Conservation (phyloP, 2,797 vertebrate species). For the Garrulus glandarius region DNA sequence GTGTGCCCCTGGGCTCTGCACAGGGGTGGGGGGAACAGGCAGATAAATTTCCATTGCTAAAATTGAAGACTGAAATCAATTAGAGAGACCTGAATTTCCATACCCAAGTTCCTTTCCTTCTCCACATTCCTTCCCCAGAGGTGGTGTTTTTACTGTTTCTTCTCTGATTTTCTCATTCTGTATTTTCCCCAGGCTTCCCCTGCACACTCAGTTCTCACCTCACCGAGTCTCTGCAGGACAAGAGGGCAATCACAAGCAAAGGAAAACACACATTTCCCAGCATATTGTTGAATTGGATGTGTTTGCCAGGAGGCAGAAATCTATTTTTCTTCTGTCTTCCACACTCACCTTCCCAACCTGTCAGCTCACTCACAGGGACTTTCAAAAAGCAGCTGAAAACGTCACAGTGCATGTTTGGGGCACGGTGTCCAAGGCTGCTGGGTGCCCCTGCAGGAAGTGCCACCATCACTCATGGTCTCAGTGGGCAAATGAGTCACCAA, state of each 20-base stretch:
- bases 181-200: background rate
- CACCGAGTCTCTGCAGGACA: background rate
- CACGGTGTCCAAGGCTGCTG: accelerated
- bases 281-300: background rate
- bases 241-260: background rate
- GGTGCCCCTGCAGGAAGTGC: background rate
- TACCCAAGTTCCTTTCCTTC: background rate
- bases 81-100: background rate
- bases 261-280: background rate
- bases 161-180: background rate
- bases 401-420: accelerated
- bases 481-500: background rate
- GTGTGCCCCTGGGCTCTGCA: background rate
- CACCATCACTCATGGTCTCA: accelerated
- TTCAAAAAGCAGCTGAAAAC: background rate
- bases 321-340: background rate
- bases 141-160: background rate
- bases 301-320: background rate
- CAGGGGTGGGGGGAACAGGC: accelerated
- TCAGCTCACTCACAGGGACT: background rate
- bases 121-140: background rate
- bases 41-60: background rate
- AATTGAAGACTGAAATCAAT: background rate
- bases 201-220: background rate
- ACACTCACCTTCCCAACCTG: background rate